Conservation (phyloP, 2,797 vertebrate genomes). For the Anguilla pacifica region DNA sequence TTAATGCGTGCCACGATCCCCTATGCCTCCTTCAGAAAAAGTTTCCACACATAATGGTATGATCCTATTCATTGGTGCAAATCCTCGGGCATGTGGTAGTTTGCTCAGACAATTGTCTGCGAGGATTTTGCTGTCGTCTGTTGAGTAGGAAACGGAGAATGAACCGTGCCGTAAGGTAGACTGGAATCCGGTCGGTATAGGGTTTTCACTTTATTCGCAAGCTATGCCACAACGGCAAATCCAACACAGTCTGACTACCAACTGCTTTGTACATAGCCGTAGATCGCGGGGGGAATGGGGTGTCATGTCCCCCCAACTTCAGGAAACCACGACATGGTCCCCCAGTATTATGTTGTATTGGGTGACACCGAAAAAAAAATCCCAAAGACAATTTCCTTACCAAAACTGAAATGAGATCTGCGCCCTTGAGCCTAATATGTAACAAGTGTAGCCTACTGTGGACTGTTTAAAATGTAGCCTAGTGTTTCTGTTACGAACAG, state of each 20-base stretch:
- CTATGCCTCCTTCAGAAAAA: conserved; percentile 28
- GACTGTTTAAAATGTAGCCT: neutral
- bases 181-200: neutral
- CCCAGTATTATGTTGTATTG: too few relatives aligned
- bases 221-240: too few relatives aligned
- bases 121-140: neutral
- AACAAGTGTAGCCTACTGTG: neutral
- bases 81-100: conserved; percentile 4
- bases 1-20: neutral
- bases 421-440: too few relatives aligned
- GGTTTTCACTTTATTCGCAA: too few relatives aligned
- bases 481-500: too few relatives aligned
- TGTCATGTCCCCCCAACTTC: neutral
- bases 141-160: neutral
- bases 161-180: neutral
- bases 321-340: too few relatives aligned
- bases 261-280: neutral
- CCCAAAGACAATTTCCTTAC: too few relatives aligned
- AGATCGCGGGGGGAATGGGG: too few relatives aligned
- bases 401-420: too few relatives aligned
- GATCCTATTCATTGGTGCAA: conserved; percentile 33
- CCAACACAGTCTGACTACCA: neutral
- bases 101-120: neutral
- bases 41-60: conserved; percentile 38
- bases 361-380: too few relatives aligned